Conservation (phyloP, 2,797 vertebrate species). For the Fundulus diaphanus region DNA sequence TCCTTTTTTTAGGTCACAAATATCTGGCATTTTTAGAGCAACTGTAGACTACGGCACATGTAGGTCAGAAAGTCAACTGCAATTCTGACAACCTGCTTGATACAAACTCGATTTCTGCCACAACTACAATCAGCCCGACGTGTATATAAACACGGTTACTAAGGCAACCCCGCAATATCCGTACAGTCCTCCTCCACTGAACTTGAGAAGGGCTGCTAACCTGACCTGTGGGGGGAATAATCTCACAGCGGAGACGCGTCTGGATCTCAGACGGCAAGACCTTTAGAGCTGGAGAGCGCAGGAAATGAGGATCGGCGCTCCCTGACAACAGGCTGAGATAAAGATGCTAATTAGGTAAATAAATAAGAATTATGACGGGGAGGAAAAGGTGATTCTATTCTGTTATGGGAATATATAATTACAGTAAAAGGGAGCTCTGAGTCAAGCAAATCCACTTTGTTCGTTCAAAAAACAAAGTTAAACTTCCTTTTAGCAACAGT, state of each 20-base stretch:
- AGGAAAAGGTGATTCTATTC: slow-evolving; percentile 5
- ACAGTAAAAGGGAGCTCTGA: neutral
- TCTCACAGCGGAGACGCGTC: slow-evolving; percentile 42
- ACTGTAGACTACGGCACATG: neutral
- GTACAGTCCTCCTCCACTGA: slow-evolving; percentile 29
- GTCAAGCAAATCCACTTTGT: slow-evolving; percentile 2
- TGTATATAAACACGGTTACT: slow-evolving; percentile 56
- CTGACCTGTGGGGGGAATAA: slow-evolving; percentile 36
- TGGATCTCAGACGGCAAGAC: slow-evolving; percentile 47
- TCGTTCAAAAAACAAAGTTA: neutral
- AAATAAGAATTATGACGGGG: slow-evolving; percentile 8
- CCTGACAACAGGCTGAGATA: slow-evolving; percentile 18
- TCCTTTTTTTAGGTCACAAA: neutral
- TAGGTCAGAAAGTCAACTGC: slow-evolving; percentile 40
- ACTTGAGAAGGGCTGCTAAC: slow-evolving; percentile 41
- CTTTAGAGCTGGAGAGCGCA: slow-evolving; percentile 37
- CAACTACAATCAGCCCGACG: slow-evolving; percentile 13
- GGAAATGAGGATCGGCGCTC: slow-evolving; percentile 20
- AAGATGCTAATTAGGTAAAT: slow-evolving; percentile 41
- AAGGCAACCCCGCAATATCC: slow-evolving; percentile 55
- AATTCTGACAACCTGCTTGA: slow-evolving; percentile 31
- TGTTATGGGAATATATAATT: slow-evolving; percentile 1
- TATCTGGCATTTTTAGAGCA: neutral
- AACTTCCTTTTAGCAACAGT: neutral
- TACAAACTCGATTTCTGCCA: slow-evolving; percentile 40